These are phyloP conservation scores for Muntiacus reevesi DNA, from an alignment of 2,113 vertebrate genomes.

Conservation along the genomic window DNA sequence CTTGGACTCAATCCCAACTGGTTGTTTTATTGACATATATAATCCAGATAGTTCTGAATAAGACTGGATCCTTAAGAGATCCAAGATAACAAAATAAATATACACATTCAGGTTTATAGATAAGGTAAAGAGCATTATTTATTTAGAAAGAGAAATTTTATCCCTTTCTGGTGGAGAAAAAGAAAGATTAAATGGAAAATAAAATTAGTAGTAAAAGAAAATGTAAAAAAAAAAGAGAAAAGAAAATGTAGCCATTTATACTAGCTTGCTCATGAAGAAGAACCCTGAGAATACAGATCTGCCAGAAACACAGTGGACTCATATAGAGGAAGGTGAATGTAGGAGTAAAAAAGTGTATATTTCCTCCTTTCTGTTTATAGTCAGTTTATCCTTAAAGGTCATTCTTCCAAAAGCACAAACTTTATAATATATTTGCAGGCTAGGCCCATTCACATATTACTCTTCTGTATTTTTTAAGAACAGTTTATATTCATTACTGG, in stretches of 20 bases:
- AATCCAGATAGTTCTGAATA: background rate
- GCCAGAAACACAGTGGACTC: background rate
- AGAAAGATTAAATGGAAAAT: background rate
- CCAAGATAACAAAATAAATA: background rate
- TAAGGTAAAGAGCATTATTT: background rate
- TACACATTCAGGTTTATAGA: background rate
- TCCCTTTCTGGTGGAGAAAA: background rate
- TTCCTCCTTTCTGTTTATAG: background rate
- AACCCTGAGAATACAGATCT: background rate
- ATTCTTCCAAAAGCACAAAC: background rate
- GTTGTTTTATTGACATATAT: background rate
- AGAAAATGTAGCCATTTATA: background rate
- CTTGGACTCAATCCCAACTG: background rate
- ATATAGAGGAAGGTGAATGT: background rate
- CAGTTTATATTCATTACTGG: background rate
- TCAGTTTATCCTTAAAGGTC: background rate
- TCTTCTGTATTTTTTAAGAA: background rate
- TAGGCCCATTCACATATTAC: background rate
- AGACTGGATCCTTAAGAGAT: background rate
- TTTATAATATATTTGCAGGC: background rate
- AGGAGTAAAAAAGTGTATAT: background rate
- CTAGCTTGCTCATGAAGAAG: background rate
- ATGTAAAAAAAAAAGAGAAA: background rate
- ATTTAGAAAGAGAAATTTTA: background rate
- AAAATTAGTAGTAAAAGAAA: background rate